Conservation (phyloP, 1,140 invertebrate species). For the Papilio polytes region DNA sequence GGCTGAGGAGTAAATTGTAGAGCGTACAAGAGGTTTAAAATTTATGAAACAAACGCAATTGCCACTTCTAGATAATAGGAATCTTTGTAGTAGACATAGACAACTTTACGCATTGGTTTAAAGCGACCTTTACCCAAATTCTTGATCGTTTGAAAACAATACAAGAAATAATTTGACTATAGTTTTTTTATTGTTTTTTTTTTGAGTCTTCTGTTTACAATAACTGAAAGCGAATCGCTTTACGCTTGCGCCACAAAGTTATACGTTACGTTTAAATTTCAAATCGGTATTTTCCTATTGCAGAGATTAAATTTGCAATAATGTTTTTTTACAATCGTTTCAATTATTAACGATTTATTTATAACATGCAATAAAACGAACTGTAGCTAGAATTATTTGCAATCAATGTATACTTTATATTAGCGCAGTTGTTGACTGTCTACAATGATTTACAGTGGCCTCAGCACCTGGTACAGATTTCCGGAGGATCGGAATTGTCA, state of each 20-base stretch:
- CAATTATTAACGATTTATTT: conserved; percentile 77
- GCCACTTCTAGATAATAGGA: neutral
- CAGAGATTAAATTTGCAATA: conserved; percentile 77
- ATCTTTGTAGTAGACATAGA: neutral
- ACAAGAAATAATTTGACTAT: no score
- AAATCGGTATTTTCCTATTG: conserved; percentile 76
- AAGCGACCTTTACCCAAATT: no score
- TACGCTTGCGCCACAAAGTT: conserved; percentile 54
- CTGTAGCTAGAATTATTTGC: conserved; percentile 36
- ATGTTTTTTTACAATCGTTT: conserved; percentile 60
- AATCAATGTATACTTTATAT: conserved; percentile 32
- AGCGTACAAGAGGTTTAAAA: conserved; percentile 14
- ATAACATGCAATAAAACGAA: conserved; percentile 48
- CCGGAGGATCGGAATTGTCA: conserved; percentile 28
- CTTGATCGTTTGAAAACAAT: no score
- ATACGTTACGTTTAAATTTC: conserved; percentile 71
- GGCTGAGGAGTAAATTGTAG: conserved; percentile 45
- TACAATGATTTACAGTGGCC: conserved; percentile 24
- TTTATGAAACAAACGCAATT: neutral
- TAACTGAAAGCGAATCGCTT: conserved; percentile 34
- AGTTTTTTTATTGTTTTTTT: no score
- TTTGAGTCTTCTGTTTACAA: neutral
- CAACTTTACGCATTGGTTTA: neutral
- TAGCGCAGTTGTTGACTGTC: conserved; percentile 19
- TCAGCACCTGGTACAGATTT: neutral